Evolutionary conservation across 2,797 vertebrate genomes (phyloP), one percentile per base, ranked within the genome.

Genomic region (Mus minutoides): DNA sequence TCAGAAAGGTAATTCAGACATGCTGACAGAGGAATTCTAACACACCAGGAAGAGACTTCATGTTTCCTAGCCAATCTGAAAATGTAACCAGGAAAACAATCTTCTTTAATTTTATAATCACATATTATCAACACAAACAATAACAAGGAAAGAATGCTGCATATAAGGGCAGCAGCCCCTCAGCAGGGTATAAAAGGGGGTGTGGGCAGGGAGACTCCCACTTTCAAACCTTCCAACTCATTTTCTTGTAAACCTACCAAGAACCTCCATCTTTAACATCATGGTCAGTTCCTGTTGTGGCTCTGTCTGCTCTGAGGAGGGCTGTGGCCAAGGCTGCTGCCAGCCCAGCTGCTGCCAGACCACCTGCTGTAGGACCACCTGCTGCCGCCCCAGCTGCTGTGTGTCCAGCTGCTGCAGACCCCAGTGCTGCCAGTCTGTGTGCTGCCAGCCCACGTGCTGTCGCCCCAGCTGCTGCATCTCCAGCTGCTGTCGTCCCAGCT

Each of bases 161-260:
- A 5, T 0, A 12, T 88, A 64, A 31, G 67, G 46, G 49, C 64
- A 80, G 21, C 37, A 73, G 29, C 43, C 60, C 40, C 13, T 64
- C 3, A 43, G 46, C 40, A 64, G 83, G 37, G 89, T 94, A 97
- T 95, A 94, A 95, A 97, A 97, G 58, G 78, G 83, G n/a, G 1
- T 6, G 2, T 4, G 5, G 52, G 19, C 43, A 4, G 82, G 60
- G 17, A 84, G n/a, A 69, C 69, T n/a, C 49, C 9, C 19, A 54
- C 49, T 13, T 82, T 31, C 69, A 95, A 40, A 96, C 56, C 46
- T 56, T 54, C 17, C 17, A 60, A 40, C 26, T 9, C 56, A 83
- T 56, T 52, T 16, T 46, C 37, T 46, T 64, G n/a, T 0, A 94
- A 78, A 78, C 46, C 12, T 11, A 40, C 12, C 92, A 82, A 49